Percentiles rank a stretch among this genome's conserved stretches.
phyloP scores from a whole-genome alignment of 2,113 vertebrate species.

The Bujurquina vittata region DNA sequence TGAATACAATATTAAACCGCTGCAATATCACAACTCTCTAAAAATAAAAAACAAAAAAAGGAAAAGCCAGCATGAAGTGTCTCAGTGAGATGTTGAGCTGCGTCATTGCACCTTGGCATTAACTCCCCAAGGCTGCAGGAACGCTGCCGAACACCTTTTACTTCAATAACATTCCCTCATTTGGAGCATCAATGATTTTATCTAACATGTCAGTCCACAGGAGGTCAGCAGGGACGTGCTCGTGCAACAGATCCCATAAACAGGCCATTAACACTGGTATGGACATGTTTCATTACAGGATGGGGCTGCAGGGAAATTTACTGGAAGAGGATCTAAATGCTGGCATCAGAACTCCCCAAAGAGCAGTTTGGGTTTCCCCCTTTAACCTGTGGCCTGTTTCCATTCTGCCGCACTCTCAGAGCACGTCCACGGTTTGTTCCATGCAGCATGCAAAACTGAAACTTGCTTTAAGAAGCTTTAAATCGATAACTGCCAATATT shows the following conservation, averaged over 20 bases:
- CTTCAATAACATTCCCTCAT: not conserved
- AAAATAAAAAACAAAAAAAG: not conserved
- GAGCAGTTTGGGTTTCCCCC: not conserved
- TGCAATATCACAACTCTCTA: not conserved
- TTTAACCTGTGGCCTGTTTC: not conserved
- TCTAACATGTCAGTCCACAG: not conserved
- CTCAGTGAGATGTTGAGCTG: not conserved
- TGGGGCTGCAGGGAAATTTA: not conserved
- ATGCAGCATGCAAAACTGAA: not conserved
- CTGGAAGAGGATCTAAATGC: not conserved
- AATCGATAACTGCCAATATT: not conserved
- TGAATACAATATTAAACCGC: not conserved
- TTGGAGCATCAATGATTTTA: not conserved
- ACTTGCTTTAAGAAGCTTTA: not conserved
- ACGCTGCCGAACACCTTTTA: accelerated
- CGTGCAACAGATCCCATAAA: not conserved
- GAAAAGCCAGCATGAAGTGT: not conserved
- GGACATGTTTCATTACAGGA: not conserved
- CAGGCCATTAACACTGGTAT: not conserved
- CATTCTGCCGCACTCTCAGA: not conserved
- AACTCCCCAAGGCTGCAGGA: too few relatives aligned
- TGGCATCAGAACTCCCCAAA: not conserved
- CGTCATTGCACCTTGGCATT: not conserved
- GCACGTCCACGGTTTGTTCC: not conserved
- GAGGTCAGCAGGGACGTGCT: not conserved